Percentiles rank a stretch among this genome's conserved stretches.
Evolutionary conservation across 2,888 invertebrate genomes (phyloP).

Genomic region (Homarus gammarus): DNA sequence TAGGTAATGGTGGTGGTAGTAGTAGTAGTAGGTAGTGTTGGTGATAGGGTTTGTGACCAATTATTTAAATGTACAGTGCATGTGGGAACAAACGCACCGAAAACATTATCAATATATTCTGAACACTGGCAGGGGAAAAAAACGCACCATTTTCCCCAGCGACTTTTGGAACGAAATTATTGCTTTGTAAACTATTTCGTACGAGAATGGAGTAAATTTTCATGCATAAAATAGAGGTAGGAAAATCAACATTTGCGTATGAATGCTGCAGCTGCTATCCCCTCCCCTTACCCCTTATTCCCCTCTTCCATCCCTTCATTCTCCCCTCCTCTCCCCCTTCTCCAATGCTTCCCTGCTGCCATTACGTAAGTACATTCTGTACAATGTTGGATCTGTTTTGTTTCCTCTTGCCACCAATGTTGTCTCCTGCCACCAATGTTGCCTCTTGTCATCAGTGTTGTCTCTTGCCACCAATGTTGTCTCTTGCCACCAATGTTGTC

Average conservation of each 20-base stretch:
- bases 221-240: neutral
- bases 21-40: too few relatives aligned
- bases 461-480: too few relatives aligned
- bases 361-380: too few relatives aligned
- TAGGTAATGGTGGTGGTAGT: too few relatives aligned
- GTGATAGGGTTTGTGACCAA: neutral
- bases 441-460: too few relatives aligned
- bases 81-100: neutral
- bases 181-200: neutral
- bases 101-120: neutral
- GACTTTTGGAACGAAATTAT: neutral
- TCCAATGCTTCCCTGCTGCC: too few relatives aligned
- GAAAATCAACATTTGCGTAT: neutral
- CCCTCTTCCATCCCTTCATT: neutral
- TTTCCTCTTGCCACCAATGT: too few relatives aligned
- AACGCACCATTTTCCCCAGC: neutral
- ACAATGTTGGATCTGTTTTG: too few relatives aligned
- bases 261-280: neutral
- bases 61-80: neutral
- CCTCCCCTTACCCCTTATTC: too few relatives aligned
- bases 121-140: neutral
- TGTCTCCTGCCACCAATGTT: too few relatives aligned
- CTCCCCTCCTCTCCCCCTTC: too few relatives aligned
- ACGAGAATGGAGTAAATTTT: neutral
- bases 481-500: too few relatives aligned